These are phyloP conservation scores for Bufo bufo DNA, from an alignment of 2,113 vertebrate genomes.

Conservation along the genomic window DNA sequence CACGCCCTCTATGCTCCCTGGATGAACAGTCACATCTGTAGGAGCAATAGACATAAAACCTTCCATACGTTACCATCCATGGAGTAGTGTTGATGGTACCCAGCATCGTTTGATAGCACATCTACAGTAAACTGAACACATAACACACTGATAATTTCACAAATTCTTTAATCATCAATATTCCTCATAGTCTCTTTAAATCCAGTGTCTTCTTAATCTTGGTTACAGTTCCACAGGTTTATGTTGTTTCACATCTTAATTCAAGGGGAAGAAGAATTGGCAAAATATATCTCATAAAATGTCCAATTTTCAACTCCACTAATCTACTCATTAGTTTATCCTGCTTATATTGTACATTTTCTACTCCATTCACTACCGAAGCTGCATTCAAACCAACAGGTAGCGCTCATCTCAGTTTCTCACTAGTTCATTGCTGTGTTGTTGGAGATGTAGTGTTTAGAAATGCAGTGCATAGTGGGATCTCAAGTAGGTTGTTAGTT, in stretches of 20 bases:
- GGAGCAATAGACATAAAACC: too few relatives aligned
- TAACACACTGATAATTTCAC: neutral
- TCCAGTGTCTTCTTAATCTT: slow-evolving; percentile 9
- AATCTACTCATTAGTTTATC: too few relatives aligned
- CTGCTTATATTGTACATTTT: neutral
- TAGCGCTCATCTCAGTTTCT: neutral
- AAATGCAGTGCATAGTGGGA: too few relatives aligned
- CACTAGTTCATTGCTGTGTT: too few relatives aligned
- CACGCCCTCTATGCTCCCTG: too few relatives aligned
- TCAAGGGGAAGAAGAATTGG: neutral
- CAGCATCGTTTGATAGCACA: too few relatives aligned
- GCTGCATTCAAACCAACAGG: neutral
- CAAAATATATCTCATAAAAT: neutral
- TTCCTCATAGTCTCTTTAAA: neutral
- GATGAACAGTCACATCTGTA: too few relatives aligned
- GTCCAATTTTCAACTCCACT: neutral
- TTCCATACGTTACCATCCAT: too few relatives aligned
- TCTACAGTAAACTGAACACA: neutral
- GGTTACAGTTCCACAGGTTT: neutral
- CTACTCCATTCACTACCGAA: neutral
- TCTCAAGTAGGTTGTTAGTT: too few relatives aligned
- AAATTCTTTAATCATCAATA: slow-evolving; percentile 20
- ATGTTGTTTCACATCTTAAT: neutral
- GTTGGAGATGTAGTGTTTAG: too few relatives aligned
- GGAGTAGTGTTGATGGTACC: too few relatives aligned